Evolutionary conservation across 2,797 vertebrate genomes (phyloP).

Genomic region (Peromyscus aztecus): DNA sequence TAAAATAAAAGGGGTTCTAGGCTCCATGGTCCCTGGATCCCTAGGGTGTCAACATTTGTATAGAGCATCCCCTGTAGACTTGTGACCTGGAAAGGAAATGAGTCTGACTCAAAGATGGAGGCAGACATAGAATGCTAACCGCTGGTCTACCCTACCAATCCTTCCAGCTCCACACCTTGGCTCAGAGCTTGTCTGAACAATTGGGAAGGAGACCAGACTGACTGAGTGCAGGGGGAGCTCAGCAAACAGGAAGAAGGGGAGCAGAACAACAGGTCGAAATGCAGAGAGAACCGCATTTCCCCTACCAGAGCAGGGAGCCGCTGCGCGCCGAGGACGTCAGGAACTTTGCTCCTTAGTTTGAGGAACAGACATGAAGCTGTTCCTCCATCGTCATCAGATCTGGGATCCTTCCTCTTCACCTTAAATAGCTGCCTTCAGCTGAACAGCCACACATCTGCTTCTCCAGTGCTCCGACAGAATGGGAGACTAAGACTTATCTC

Average conservation of each 20-base stretch:
- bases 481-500: background rate
- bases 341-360: background rate
- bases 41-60: accelerated
- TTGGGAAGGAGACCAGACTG: background rate
- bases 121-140: accelerated
- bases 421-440: background rate
- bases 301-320: accelerated
- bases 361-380: background rate
- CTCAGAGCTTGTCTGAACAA: background rate
- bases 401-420: background rate
- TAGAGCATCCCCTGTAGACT: background rate
- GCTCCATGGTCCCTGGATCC: background rate
- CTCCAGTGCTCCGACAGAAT: background rate
- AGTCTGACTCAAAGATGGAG: accelerated
- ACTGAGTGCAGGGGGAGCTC: background rate
- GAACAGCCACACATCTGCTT: background rate
- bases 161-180: accelerated
- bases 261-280: no score
- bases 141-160: accelerated
- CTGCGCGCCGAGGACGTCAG: accelerated
- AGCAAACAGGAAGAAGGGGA: background rate
- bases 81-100: background rate
- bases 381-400: accelerated
- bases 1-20: background rate
- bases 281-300: background rate